A percentile compares a stretch with the other conserved stretches of the same genome.
phyloP scores from a whole-genome alignment of 2,888 invertebrate species.

The Cryptocephalus moraei region DNA sequence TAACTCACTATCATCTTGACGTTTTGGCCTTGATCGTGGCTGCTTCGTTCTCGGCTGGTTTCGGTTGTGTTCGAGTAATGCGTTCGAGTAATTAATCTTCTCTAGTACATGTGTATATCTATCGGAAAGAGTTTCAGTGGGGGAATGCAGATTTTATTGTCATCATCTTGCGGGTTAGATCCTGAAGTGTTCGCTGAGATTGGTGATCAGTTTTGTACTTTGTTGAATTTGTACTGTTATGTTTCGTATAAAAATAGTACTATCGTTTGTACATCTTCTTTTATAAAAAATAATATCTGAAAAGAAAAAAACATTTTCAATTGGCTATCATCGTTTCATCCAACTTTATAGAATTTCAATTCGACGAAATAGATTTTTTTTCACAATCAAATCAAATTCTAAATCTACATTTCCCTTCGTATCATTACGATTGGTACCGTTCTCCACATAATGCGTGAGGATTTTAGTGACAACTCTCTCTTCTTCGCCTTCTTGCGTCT shows the following conservation, averaged over 20 bases:
- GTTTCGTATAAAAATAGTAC: conserved; percentile 34
- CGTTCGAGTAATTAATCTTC: no score
- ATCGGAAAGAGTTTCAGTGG: conserved; percentile 3
- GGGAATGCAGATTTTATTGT: conserved; percentile 15
- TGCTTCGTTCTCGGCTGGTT: no score
- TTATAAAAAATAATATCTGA: conserved; percentile 33
- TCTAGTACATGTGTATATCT: neutral
- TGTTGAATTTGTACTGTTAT: conserved; percentile 36
- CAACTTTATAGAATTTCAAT: no score
- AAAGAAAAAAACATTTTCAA: conserved; percentile 12
- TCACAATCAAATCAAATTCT: no score
- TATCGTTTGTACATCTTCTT: conserved; percentile 27
- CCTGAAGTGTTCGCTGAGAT: conserved; percentile 35
- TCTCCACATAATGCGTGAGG: no score
- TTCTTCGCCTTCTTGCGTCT: no score
- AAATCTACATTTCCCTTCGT: no score
- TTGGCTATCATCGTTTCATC: no score
- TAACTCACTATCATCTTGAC: conserved; percentile 14
- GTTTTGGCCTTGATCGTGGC: neutral
- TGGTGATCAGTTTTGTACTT: conserved; percentile 33
- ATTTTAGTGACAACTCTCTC: no score
- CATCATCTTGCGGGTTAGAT: conserved; percentile 16
- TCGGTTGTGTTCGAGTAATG: no score
- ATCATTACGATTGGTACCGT: no score
- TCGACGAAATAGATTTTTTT: no score